Base-by-base conservation (phyloP, 2,888 invertebrate genomes). In the Nomada lathburiana region DNA sequence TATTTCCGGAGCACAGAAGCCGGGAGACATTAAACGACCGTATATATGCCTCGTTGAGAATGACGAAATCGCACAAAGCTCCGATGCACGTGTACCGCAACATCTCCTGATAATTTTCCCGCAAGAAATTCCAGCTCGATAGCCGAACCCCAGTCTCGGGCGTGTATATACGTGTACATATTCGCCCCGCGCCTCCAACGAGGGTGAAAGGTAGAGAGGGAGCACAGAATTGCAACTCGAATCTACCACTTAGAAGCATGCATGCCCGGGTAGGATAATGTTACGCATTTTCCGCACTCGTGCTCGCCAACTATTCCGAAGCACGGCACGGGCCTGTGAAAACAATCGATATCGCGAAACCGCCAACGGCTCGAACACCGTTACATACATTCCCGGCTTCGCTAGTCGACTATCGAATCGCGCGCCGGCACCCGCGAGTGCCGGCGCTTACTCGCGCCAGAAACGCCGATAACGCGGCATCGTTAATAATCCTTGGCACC, bases 201-300 rank as follows among this genome's bases (percentile, higher is more conserved):
- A 16, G 36, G 70, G 60, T 20, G 29, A 53, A 26, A 13, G 76
- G 23, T 23, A 47, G 53, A 26, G 62, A 13, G 55, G 9, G 44
- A 50, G 20, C 20, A 62, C 50, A 64, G 68, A 64, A 81, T 80
- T 57, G 79, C 74, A 72, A 75, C 73, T 72, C 80, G 76, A 73
- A 83, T 63, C 84, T 74, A 74, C 83, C 83, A 78, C 73, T 83
- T 75, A 75, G 65, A 60, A 67, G 60, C 84, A 44, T 67, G 75
- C 76, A 69, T 76, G 72, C 75, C 53, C 75, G 80, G 52, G 62
- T 59, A 75, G 84, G 81, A 84, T 84, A 85, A 85, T 85, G 81
- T 84, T 82, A 85, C 85, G 85, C 85, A 79, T 84, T 84, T 85
- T 84, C 84, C 81, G 78, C 74, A 75, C 78, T 78, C 78, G 62